phyloP scores from a whole-genome alignment of 2,888 invertebrate genomes.

The Drosophila birchii region DNA sequence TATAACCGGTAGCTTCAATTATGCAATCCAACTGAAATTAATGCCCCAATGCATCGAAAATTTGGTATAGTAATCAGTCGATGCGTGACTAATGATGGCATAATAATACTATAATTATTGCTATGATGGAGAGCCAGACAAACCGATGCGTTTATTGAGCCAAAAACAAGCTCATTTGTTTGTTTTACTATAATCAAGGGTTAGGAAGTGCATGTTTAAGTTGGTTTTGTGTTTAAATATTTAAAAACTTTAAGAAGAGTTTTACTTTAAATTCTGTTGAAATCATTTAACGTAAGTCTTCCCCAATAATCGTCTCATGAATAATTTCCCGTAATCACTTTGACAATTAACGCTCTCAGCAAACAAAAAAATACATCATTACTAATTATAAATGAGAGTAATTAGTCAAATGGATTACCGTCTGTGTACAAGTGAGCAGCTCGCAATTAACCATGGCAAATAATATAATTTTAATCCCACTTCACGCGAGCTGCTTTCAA shows the following conservation, averaged over 20 bases:
- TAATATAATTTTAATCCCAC: conserved; percentile 17
- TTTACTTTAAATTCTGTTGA: not conserved
- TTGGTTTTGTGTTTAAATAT: not conserved
- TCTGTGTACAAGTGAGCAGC: conserved; percentile 15
- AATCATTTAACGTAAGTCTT: not conserved
- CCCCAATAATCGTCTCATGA: conserved; percentile 12
- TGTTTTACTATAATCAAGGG: conserved; percentile 5
- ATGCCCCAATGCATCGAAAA: conserved; percentile 9
- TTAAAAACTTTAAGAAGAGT: not conserved
- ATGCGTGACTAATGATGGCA: conserved; percentile 58
- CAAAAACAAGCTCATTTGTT: conserved; percentile 13
- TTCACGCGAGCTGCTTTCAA: conserved; percentile 2
- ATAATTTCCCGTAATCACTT: conserved; percentile 31
- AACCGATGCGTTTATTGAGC: conserved; percentile 13
- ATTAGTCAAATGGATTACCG: conserved; percentile 36
- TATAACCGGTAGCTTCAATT: conserved; percentile 7
- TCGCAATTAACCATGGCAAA: conserved; percentile 23
- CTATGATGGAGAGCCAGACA: not conserved
- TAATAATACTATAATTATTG: conserved; percentile 20
- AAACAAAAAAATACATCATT: conserved; percentile 2
- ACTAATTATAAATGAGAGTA: conserved; percentile 32
- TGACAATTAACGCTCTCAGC: conserved; percentile 39
- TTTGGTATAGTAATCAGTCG: conserved; percentile 5
- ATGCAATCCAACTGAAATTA: conserved; percentile 15
- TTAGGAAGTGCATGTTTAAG: too few relatives aligned